phyloP scores from a whole-genome alignment of 2,888 invertebrate genomes.

The Drosophila paranaensis region DNA sequence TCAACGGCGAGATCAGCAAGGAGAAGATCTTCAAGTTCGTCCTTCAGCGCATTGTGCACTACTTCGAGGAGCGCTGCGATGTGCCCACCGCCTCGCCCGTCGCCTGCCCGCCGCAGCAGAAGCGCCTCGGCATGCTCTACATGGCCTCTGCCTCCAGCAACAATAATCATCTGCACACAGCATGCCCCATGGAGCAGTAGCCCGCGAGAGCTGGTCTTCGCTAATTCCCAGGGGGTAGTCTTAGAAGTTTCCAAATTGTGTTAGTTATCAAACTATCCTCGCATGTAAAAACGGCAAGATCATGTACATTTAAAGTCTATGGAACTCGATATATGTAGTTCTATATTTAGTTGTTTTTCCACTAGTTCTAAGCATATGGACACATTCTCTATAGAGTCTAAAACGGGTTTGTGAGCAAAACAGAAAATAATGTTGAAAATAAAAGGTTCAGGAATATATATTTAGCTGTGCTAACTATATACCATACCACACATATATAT shows the following conservation, averaged over 20 bases:
- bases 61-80: conserved; percentile 81
- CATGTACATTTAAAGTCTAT: conserved; percentile 32
- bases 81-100: conserved; percentile 48
- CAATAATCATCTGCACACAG: conserved; percentile 59
- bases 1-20: conserved; percentile 83
- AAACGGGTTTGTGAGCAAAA: conserved; percentile 10
- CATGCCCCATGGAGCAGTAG: conserved; percentile 83
- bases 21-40: conserved; percentile 83
- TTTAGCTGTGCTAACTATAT: conserved; percentile 72
- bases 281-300: conserved; percentile 16
- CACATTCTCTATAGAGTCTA: conserved; percentile 33
- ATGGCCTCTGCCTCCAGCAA: conserved; percentile 38
- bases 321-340: conserved; percentile 6
- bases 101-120: conserved; percentile 79
- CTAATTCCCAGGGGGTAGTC: background rate
- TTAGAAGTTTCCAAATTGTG: background rate
- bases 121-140: conserved; percentile 64
- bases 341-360: conserved; percentile 14
- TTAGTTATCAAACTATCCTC: background rate
- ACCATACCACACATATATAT: background rate
- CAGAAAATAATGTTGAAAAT: conserved; percentile 1
- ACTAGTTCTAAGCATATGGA: conserved; percentile 27
- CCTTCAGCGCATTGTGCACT: conserved; percentile 78
- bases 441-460: conserved; percentile 73
- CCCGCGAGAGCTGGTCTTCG: background rate